Conservation (phyloP, 2,797 vertebrate genomes). For the Sciaenops ocellatus region DNA sequence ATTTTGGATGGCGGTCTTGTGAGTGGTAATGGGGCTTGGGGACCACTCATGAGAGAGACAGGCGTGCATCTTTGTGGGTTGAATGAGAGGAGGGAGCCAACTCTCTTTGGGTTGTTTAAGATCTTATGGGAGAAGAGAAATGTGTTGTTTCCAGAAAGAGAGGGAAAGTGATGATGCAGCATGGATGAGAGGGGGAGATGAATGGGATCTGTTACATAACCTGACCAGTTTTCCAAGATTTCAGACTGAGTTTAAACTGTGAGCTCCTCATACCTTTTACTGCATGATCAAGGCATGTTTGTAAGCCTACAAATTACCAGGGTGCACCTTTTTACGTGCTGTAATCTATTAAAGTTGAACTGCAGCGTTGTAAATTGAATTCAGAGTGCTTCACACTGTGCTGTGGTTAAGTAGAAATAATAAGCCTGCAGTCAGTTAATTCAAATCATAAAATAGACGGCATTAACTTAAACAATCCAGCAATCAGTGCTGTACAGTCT, state of each 20-base stretch:
- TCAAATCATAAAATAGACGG: constrained; percentile 2
- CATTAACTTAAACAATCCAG: constrained; percentile 26
- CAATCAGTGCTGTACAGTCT: constrained; percentile 30
- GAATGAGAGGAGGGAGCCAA: constrained; percentile 70
- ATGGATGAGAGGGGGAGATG: constrained; percentile 77
- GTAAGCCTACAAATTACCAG: constrained; percentile 4
- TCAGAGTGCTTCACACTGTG: constrained; percentile 14
- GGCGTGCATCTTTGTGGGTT: constrained; percentile 74
- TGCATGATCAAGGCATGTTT: constrained; percentile 28
- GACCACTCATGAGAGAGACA: constrained; percentile 66
- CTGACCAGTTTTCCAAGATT: constrained; percentile 77
- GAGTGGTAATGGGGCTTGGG: constrained; percentile 67
- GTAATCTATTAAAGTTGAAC: constrained; percentile 1
- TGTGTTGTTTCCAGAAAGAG: constrained; percentile 83
- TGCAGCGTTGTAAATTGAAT: background rate
- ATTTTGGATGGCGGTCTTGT: constrained; percentile 68
- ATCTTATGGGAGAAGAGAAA: constrained; percentile 80
- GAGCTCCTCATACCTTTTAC: constrained; percentile 45
- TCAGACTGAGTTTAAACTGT: constrained; percentile 65
- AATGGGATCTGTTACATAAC: constrained; percentile 84
- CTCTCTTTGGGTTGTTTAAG: constrained; percentile 76
- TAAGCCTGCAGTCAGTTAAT: background rate
- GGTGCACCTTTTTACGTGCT: constrained; percentile 17
- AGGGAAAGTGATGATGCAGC: constrained; percentile 84
- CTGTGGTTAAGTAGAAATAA: constrained; percentile 1